Conservation (phyloP, 2,113 vertebrate species). For the Emydura subglobosa region DNA sequence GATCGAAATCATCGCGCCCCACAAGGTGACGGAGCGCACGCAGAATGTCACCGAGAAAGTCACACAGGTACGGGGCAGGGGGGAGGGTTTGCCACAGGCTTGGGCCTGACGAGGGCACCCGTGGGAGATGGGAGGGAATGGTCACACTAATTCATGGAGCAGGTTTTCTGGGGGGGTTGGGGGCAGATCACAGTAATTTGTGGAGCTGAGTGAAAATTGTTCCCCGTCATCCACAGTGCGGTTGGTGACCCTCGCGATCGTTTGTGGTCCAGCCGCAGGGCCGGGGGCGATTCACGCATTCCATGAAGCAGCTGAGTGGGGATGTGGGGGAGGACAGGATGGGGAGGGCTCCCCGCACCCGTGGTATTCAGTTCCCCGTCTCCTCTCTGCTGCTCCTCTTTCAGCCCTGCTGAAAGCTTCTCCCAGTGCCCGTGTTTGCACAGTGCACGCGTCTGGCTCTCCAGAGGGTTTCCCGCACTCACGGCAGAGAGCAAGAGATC, state of each 20-base stretch:
- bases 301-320: background rate
- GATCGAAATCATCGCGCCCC: slow-evolving; percentile 96
- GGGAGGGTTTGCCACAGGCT: background rate
- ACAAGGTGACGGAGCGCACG: slow-evolving; percentile 94
- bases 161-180: too few relatives aligned
- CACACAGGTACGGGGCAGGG: slow-evolving; percentile 86
- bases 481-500: background rate
- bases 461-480: background rate
- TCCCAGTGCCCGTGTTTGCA: background rate
- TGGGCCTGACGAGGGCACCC: background rate
- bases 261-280: background rate
- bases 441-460: background rate
- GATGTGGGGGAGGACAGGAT: too few relatives aligned
- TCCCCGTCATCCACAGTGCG: background rate
- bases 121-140: background rate
- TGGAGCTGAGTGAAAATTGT: background rate
- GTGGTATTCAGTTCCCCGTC: background rate
- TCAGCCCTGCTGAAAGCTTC: background rate
- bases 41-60: slow-evolving; percentile 99
- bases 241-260: background rate
- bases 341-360: background rate
- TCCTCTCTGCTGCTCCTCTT: background rate
- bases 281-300: background rate
- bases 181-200: too few relatives aligned
- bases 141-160: background rate